phyloP scores from a whole-genome alignment of 1,140 invertebrate species.

The Drosophila sturtevanti region DNA sequence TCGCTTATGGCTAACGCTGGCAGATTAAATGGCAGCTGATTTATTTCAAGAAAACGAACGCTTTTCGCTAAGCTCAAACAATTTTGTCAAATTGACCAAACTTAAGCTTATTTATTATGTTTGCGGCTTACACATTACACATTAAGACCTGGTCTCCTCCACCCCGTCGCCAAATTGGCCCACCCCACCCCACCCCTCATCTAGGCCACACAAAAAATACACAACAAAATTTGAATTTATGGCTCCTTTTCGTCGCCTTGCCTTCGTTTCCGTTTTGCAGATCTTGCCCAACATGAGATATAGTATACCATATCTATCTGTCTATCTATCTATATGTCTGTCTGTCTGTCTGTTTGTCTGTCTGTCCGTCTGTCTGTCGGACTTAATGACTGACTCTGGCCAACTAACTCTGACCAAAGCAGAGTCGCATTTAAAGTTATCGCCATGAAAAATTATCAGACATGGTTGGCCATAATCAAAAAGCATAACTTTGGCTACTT shows the following conservation, averaged over 20 bases:
- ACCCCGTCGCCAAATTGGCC: constrained; percentile 48
- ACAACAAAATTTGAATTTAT: constrained; percentile 73
- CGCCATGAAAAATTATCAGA: constrained; percentile 75
- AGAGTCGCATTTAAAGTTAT: constrained; percentile 60
- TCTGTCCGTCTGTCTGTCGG: constrained; percentile 15
- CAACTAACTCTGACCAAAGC: constrained; percentile 32
- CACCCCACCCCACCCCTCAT: neutral
- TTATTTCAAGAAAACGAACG: constrained; percentile 53
- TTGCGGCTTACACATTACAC: constrained; percentile 74
- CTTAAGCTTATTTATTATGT: constrained; percentile 81
- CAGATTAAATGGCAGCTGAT: constrained; percentile 78
- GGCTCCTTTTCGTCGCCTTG: constrained; percentile 21
- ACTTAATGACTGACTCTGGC: constrained; percentile 11
- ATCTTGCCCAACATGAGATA: constrained; percentile 15
- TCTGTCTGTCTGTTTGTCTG: constrained; percentile 10
- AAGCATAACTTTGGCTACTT: constrained; percentile 79
- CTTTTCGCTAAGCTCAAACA: constrained; percentile 71
- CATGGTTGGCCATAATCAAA: constrained; percentile 70
- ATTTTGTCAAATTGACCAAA: constrained; percentile 81
- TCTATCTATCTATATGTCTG: neutral
- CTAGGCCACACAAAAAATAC: constrained; percentile 28
- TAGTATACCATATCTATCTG: constrained; percentile 2
- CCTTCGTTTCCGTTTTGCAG: constrained; percentile 1
- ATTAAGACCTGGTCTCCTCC: constrained; percentile 54
- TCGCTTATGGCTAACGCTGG: constrained; percentile 70